Base-by-base conservation (phyloP, 2,113 vertebrate species). In the Etia nguti region DNA sequence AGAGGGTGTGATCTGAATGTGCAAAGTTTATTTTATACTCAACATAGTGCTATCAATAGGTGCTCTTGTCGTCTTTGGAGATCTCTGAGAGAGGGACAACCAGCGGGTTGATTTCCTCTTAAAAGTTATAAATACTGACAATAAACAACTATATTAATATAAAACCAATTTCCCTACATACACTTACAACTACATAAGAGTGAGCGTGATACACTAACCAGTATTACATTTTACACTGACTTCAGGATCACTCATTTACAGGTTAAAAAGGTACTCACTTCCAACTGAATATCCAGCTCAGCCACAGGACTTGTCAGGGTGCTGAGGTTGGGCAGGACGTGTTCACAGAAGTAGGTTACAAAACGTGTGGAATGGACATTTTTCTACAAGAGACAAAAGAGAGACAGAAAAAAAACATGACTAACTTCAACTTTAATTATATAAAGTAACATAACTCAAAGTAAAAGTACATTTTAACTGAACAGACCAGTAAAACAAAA, bases 351-450 rank as follows among this genome's bases (percentile, higher is more conserved):
- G 29, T 99, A 99, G 36, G 98, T 99, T 60, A 99, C 97, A 92
- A 99, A 99, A 79, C 97, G 97, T 16, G 98, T 99, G 89, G 99
- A 99, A 96, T 99, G 99, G 81, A 99, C 98, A 85, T 99, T 99
- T 98, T 99, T 99, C 98, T 99, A 94, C 83, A 94, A 81, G 22
- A 73, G 22, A 82, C 4, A 20, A 91, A 83, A 41, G 6, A 7
- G 36, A 38, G 36, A 38, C 8, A 38, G 36, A 79, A 6, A 89
- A 34, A 62, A 70, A 52, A 2, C 7, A 4, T 6, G 16, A 87
- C 4, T 11, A 16, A 86, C 15, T 41, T 2, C 54, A 2, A 36
- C 9, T 46, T 41, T 1, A 16, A 11, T 8, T 52, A 59, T 26
- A 46, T 29, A 48, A 75, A 75, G 15, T 48, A 75, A 75, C 15